Evolutionary conservation across 2,888 invertebrate species (phyloP), one percentile per base, ranked within the genome.

Genomic region (Brachynemurus nebulosus): DNA sequence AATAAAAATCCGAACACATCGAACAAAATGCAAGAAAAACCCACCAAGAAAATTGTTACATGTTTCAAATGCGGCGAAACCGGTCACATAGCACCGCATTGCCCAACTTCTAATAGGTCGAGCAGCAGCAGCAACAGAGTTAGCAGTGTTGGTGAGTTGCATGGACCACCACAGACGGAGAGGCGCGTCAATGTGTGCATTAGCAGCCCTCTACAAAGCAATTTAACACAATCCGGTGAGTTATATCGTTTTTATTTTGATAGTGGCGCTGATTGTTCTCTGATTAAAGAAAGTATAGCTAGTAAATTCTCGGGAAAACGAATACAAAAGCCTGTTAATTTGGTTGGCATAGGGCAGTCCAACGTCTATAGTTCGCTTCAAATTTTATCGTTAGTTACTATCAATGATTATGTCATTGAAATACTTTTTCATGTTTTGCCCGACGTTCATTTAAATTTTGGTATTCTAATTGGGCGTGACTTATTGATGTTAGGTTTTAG

Each of bases 401-500:
- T n/a, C 18, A 17, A 42, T 27, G 42, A 34, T 38, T 11, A 18
- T 19, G 9, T 9, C 27, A 18, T 47, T 4, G 41, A 47, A 35
- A 30, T 48, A 20, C 39, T 42, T 7, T 47, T 48, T n/a, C 47
- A 47, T 19, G 33, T 47, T 45, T 25, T 21, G 14, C 44, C 39
- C 8, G 47, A 47, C 12, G 14, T 14, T 34, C 40, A 25, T 18
- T 20, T 48, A 20, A 27, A 40, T 11, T 18, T 36, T 40, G 40
- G 45, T 23, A 20, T 48, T 12, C 41, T 48, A 37, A 40, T 47
- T 36, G 48, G 48, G 19, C 39, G 45, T 7, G 41, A 48, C 8
- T 40, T 48, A 25, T 30, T 48, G 14, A 27, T 18, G 11, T 20
- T 8, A 38, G 11, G 20, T 17, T 20, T 38, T 18, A 5, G 12